A percentile compares a stretch with the other conserved stretches of the same genome.
Conservation (phyloP, 2,888 invertebrate species). For the Altica lythri region DNA sequence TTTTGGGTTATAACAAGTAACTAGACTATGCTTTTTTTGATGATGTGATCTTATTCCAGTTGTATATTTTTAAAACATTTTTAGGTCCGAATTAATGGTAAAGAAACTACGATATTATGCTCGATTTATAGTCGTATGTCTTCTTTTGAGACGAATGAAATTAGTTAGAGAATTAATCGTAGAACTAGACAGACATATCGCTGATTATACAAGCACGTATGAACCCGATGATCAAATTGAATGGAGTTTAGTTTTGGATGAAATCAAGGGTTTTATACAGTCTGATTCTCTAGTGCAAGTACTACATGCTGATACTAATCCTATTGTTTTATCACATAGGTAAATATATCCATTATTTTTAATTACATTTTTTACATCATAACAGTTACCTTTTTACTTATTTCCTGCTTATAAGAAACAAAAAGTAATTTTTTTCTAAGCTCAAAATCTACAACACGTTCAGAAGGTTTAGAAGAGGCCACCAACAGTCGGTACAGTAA, state of each 20-base stretch:
- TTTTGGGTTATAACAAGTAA: too few relatives aligned
- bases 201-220: slow-evolving; percentile 93
- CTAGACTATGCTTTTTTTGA: too few relatives aligned
- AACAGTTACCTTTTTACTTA: too few relatives aligned
- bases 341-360: slow-evolving; percentile 47
- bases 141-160: slow-evolving; percentile 91
- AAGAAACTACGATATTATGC: slow-evolving; percentile 95
- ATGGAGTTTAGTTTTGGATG: slow-evolving; percentile 92
- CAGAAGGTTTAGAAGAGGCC: too few relatives aligned
- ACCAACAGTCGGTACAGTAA: too few relatives aligned
- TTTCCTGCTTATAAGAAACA: too few relatives aligned
- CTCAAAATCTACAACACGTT: too few relatives aligned
- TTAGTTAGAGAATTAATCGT: slow-evolving; percentile 88
- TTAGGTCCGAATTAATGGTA: slow-evolving; percentile 88
- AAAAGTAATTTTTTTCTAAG: too few relatives aligned
- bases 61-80: too few relatives aligned
- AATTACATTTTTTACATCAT: neutral
- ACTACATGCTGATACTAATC: slow-evolving; percentile 83
- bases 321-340: slow-evolving; percentile 87
- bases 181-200: slow-evolving; percentile 91
- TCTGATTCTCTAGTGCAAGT: slow-evolving; percentile 90
- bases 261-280: slow-evolving; percentile 92
- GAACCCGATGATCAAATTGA: slow-evolving; percentile 97
- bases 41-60: too few relatives aligned
- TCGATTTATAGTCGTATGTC: slow-evolving; percentile 93